Base-by-base conservation (phyloP, 2,797 vertebrate species). In the Chelon auratus region DNA sequence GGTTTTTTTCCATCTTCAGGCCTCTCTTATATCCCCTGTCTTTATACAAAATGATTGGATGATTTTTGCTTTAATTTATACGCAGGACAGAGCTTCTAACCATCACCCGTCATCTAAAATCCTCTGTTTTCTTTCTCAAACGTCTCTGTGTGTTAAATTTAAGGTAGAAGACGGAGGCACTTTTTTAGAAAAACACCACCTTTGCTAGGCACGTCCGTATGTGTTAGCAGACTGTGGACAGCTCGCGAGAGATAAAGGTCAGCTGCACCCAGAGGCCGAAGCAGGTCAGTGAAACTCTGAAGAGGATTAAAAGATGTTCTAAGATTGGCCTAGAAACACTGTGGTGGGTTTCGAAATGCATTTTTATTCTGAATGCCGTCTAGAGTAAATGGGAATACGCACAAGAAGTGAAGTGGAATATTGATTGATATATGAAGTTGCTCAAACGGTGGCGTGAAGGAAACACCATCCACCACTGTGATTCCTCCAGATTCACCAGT, bases 211-310 rank as follows among this genome's bases (percentile, higher is more conserved):
- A 17, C 12, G 45, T 58, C 45, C 14, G 50, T 50, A 18, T 10
- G 17, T 20, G 43, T 51, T 17, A 17, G 30, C 45, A 2, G 57
- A 30, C 51, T 42, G 11, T 18, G 57, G 22, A 40, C 40, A 18
- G 43, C 11, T 22, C n/a, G 13, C 4, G 33, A 22, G 39, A 17
- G 36, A 15, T 43, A 36, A 59, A 73, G 67, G 56, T 56, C 22
- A 17, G 40, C 18, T 3, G 26, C 55, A 47, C 36, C 37, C 26
- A 0, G 18, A 18, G 62, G 55, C 51, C 43, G 18, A 36, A 62
- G 55, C 66, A 22, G 71, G 60, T 72, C 39, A 39, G 39, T 53
- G 47, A 65, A 36, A 71, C n/a, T 40, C 56, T 30, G 17, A 64
- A 71, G 45, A 48, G 56, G 30, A 33, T 48, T 24, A 20, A 55